Conservation (phyloP, 1,140 invertebrate species). For the Maniola jurtina region DNA sequence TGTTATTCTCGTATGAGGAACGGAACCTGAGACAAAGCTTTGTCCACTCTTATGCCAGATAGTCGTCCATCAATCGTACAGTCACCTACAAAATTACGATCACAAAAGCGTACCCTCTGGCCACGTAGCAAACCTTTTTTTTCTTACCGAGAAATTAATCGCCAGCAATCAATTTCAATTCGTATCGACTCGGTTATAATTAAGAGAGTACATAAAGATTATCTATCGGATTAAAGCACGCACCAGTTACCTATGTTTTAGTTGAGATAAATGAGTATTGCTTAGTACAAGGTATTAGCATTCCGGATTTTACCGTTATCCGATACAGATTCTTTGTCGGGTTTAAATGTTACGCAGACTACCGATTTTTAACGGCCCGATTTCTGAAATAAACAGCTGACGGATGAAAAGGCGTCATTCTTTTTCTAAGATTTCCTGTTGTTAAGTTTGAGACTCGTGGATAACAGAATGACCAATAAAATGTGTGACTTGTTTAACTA, state of each 20-base stretch:
- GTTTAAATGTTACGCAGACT: slow-evolving; percentile 11
- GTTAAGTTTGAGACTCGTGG: too few relatives aligned
- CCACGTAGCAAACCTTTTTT: slow-evolving; percentile 21
- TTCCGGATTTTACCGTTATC: slow-evolving; percentile 70
- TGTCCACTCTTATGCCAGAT: background rate
- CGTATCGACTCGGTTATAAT: slow-evolving; percentile 50
- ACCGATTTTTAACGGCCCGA: background rate
- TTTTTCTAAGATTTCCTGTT: too few relatives aligned
- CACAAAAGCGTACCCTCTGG: slow-evolving; percentile 23
- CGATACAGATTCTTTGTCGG: slow-evolving; percentile 73
- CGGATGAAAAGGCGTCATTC: too few relatives aligned
- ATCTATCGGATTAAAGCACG: slow-evolving; percentile 59
- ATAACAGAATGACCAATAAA: too few relatives aligned
- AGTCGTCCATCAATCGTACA: slow-evolving; percentile 3
- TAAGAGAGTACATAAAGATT: slow-evolving; percentile 57
- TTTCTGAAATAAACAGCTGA: too few relatives aligned
- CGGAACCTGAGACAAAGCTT: background rate
- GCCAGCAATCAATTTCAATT: slow-evolving; percentile 49
- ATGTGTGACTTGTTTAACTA: too few relatives aligned
- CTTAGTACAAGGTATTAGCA: slow-evolving; percentile 67
- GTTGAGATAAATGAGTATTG: slow-evolving; percentile 63
- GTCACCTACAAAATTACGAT: slow-evolving; percentile 16
- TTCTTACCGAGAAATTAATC: slow-evolving; percentile 41
- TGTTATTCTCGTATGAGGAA: too few relatives aligned
- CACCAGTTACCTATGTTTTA: slow-evolving; percentile 63